phyloP scores from a whole-genome alignment of 2,797 vertebrate species.

The Coendou prehensilis region DNA sequence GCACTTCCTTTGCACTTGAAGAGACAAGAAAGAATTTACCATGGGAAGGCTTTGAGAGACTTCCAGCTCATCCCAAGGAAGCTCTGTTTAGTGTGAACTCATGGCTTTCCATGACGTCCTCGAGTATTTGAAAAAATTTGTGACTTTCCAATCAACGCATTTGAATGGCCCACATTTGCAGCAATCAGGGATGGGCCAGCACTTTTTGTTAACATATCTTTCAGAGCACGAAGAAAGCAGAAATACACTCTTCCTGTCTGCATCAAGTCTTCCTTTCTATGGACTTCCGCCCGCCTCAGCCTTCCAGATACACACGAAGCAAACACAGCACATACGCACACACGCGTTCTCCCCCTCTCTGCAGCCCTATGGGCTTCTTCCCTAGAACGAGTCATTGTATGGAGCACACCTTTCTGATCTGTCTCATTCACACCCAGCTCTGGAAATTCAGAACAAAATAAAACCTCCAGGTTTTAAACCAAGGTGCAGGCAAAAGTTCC shows the following conservation, averaged over 20 bases:
- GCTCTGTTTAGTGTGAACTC: not conserved
- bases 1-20: not conserved
- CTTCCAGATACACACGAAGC: not conserved
- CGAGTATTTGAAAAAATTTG: not conserved
- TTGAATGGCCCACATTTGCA: not conserved
- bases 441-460: not conserved
- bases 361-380: not conserved
- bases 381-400: not conserved
- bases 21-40: not conserved
- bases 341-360: not conserved
- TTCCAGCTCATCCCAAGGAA: not conserved
- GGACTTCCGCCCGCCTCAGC: not conserved
- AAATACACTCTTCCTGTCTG: not conserved
- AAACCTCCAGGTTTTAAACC: not conserved
- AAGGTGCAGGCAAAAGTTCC: rapidly evolving
- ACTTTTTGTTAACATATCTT: not conserved
- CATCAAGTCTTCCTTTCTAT: rapidly evolving
- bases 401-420: not conserved
- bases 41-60: not conserved
- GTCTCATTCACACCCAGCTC: not conserved
- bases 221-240: not conserved
- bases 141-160: not conserved
- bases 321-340: not conserved
- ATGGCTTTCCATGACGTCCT: rapidly evolving
- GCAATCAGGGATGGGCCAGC: not conserved